Evolutionary conservation across 2,797 vertebrate species (phyloP).

Genomic region (Podargus strigoides): DNA sequence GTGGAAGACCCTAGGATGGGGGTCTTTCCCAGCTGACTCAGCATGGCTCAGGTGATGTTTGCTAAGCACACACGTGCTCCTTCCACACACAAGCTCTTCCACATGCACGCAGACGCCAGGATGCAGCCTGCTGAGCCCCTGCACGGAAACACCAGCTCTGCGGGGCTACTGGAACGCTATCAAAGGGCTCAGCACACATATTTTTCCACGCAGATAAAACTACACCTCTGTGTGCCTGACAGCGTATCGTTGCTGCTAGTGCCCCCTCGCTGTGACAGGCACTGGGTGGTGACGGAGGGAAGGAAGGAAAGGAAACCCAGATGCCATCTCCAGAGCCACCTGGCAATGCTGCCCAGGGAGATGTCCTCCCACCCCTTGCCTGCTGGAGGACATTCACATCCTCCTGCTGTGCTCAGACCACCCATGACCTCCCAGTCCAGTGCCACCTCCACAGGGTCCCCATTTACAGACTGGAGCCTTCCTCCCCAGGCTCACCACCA

Average conservation of each 20-base stretch:
- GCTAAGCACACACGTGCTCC: not conserved
- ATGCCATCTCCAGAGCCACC: not conserved
- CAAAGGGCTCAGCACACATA: not conserved
- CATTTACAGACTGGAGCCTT: not conserved
- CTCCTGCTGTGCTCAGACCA: not conserved
- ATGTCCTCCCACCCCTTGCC: accelerated
- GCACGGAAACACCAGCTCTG: not conserved
- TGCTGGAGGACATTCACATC: not conserved
- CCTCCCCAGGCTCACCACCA: not conserved
- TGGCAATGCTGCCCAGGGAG: not conserved
- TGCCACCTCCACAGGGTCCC: not conserved
- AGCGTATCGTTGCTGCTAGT: accelerated
- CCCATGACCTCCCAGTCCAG: not conserved
- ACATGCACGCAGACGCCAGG: accelerated
- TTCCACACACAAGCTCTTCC: not conserved
- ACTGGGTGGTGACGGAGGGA: not conserved
- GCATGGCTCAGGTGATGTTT: accelerated
- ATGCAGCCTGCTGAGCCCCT: not conserved
- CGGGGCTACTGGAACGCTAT: not conserved
- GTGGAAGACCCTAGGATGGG: not conserved
- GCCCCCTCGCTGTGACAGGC: accelerated
- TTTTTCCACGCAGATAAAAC: not conserved
- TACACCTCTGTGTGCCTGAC: not conserved
- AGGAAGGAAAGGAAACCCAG: not conserved
- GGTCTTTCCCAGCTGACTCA: not conserved